A percentile compares a stretch with the other conserved stretches of the same genome.
phyloP scores from a whole-genome alignment of 2,797 vertebrate genomes.

The Xiphophorus birchmanni region DNA sequence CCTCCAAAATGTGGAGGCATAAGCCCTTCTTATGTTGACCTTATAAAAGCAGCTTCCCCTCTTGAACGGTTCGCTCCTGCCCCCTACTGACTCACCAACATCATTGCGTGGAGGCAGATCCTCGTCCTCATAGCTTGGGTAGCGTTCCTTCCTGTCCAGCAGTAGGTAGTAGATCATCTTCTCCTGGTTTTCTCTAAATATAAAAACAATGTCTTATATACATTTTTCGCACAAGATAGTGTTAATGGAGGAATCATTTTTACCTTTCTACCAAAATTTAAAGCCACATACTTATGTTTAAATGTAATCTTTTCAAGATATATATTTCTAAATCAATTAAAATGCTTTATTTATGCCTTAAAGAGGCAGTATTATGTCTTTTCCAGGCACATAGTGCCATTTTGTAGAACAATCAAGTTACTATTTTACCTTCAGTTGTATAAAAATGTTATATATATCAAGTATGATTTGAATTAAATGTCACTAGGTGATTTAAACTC shows the following conservation, averaged over 20 bases:
- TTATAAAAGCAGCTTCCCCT: conserved; percentile 15
- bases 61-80: conserved; percentile 53
- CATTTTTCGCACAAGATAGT: too few relatives aligned
- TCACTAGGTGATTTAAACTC: too few relatives aligned
- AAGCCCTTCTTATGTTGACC: too few relatives aligned
- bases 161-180: conserved; percentile 96
- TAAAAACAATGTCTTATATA: neutral
- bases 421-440: too few relatives aligned
- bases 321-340: neutral
- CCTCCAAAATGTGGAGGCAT: too few relatives aligned
- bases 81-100: conserved; percentile 83
- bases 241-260: too few relatives aligned
- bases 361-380: neutral
- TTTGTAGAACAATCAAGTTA: too few relatives aligned
- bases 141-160: conserved; percentile 92
- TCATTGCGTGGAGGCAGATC: conserved; percentile 91
- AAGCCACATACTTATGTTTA: neutral
- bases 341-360: neutral
- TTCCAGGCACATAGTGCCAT: too few relatives aligned
- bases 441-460: too few relatives aligned
- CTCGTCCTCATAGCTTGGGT: conserved; percentile 93
- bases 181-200: conserved; percentile 90
- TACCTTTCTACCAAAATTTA: neutral
- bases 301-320: neutral
- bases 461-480: too few relatives aligned